phyloP scores from a whole-genome alignment of 2,113 vertebrate genomes.

The Microtus montanus region DNA sequence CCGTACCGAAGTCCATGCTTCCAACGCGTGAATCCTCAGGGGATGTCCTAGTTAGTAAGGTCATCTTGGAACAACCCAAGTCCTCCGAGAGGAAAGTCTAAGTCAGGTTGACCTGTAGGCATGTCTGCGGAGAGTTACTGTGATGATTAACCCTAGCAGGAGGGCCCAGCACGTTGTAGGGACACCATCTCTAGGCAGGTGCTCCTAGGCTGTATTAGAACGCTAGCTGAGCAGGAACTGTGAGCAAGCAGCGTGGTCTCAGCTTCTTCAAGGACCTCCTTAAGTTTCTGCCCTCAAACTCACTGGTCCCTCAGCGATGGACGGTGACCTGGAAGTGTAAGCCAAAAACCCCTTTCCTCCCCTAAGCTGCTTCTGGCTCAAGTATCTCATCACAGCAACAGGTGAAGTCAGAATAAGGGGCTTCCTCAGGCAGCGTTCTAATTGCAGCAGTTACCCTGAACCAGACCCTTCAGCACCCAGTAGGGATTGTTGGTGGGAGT shows the following conservation, averaged over 20 bases:
- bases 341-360: not conserved
- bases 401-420: too few species aligned
- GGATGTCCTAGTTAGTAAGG: not conserved
- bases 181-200: not conserved
- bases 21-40: not conserved
- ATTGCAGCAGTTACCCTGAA: not conserved
- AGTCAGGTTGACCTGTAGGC: not conserved
- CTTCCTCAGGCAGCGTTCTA: not conserved
- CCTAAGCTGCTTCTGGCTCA: not conserved
- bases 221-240: not conserved
- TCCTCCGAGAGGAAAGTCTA: not conserved
- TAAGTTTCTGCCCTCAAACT: too few species aligned
- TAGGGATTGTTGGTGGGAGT: not conserved
- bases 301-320: not conserved
- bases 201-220: not conserved
- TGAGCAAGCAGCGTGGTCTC: not conserved
- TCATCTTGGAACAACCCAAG: too few species aligned
- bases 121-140: too few species aligned
- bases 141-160: too few species aligned
- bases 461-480: not conserved
- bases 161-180: not conserved
- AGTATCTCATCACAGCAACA: not conserved
- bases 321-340: not conserved
- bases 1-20: not conserved
- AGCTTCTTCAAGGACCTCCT: not conserved